Conservation (phyloP, 2,888 invertebrate species). For the Trichopria drosophilae region DNA sequence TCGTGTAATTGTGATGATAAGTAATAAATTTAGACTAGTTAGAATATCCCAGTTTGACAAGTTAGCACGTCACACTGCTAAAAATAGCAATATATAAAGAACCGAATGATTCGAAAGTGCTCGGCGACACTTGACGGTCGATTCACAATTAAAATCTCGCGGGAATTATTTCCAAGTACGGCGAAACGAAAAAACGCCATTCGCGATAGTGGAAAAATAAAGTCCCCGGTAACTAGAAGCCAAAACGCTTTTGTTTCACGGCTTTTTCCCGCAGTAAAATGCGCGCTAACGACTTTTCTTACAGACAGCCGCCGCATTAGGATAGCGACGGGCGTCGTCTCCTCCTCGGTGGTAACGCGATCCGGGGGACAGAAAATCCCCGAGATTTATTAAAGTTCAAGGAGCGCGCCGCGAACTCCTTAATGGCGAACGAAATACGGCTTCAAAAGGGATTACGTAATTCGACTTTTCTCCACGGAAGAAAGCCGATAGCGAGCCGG, state of each 20-base stretch:
- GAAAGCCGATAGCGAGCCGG: conserved; percentile 35
- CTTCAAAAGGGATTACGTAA: conserved; percentile 56
- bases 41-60: too few species aligned
- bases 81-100: too few species aligned
- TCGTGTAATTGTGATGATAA: too few species aligned
- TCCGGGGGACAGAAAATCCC: conserved; percentile 43
- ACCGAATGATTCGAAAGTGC: too few species aligned
- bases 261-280: conserved; percentile 1
- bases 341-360: conserved; percentile 39
- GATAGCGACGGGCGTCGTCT: conserved; percentile 13
- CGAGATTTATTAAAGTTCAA: conserved; percentile 48
- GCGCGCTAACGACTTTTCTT: conserved; percentile 28
- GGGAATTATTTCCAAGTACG: too few species aligned
- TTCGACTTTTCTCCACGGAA: conserved; percentile 44
- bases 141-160: too few species aligned
- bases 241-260: neutral
- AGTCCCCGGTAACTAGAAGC: too few species aligned
- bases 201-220: too few species aligned
- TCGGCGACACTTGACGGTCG: too few species aligned
- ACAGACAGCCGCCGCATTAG: conserved; percentile 11
- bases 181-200: too few species aligned
- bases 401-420: conserved; percentile 42
- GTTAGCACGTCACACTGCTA: too few species aligned
- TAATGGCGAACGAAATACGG: conserved; percentile 54
- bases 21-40: too few species aligned